phyloP scores from a whole-genome alignment of 2,888 invertebrate genomes.

The Abrostola triplasia region DNA sequence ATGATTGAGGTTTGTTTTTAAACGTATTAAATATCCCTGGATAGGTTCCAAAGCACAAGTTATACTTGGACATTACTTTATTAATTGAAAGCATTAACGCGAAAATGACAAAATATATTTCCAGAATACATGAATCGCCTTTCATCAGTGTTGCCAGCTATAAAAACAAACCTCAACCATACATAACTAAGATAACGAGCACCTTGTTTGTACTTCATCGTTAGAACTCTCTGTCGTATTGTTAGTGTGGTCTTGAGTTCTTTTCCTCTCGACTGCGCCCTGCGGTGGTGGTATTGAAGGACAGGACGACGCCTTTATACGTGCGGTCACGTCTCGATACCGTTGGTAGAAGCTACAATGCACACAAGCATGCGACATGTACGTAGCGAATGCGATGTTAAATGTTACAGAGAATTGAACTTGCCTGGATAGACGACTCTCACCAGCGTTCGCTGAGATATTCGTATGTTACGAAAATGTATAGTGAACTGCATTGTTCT shows the following conservation, averaged over 20 bases:
- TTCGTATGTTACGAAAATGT: constrained; percentile 23
- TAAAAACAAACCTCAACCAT: constrained; percentile 38
- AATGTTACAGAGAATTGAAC: constrained; percentile 34
- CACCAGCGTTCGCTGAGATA: constrained; percentile 3
- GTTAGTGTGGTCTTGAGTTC: constrained; percentile 73
- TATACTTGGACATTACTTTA: too few species aligned
- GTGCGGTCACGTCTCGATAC: constrained; percentile 95
- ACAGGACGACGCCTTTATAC: constrained; percentile 95
- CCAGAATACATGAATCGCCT: too few species aligned
- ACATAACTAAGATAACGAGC: constrained; percentile 69
- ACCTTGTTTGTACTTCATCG: constrained; percentile 83
- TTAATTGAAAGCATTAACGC: too few species aligned
- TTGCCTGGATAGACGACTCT: constrained; percentile 6
- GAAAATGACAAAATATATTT: too few species aligned
- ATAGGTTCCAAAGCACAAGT: neutral
- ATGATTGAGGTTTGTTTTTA: constrained; percentile 32
- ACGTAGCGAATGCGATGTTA: constrained; percentile 53
- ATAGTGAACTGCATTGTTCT: constrained; percentile 1
- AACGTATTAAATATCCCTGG: neutral
- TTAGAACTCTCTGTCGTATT: constrained; percentile 75
- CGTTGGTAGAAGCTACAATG: constrained; percentile 95
- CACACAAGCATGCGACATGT: constrained; percentile 70
- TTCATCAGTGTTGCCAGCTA: too few species aligned
- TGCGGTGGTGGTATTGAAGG: constrained; percentile 91
- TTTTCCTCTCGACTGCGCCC: constrained; percentile 77